Evolutionary conservation across 2,797 vertebrate genomes (phyloP), one percentile per base, ranked within the genome.

Genomic region (Microctenopoma lineatum): DNA sequence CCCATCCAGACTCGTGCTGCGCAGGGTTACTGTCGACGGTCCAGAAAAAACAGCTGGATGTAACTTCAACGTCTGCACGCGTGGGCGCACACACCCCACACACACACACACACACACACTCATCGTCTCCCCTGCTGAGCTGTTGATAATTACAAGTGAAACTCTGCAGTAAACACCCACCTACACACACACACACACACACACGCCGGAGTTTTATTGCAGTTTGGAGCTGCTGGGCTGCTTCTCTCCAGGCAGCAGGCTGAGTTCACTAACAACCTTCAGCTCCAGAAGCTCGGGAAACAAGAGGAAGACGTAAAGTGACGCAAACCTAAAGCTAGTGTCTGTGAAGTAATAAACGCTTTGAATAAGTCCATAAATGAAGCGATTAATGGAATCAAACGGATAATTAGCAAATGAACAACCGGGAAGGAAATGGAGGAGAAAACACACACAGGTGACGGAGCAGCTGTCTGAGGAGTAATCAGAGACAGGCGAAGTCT

Each of bases 61-160:
- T 9, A 10, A 41, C 64, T 78, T 74, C 42, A 60, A 57, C 71
- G 36, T 59, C 55, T 42, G 56, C 67, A 16, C 16, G 36, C 63
- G 55, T 15, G n/a, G 11, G 3, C 27, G 69, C 71, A 58, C 50
- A 47, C 46, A 32, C 54, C 46, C 59, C 26, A 29, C 57, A 44
- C 53, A 29, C 26, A 55, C 14, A 57, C 51, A 16, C 8, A n/a
- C 29, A 5, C 5, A 32, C 29, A 32, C 29, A 32, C 29, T 54
- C 70, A 62, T 58, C 58, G 53, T 52, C 18, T 60, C 57, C 53
- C 83, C 86, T 67, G 77, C 80, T 73, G 86, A 73, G 78, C 42
- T 75, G 78, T 55, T 66, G 78, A 87, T 87, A 86, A 87, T 80
- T 90, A 85, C 78, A 78, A 79, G 66, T 81, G 70, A 75, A 84